These are phyloP conservation scores for Euplagia quadripunctaria DNA, from an alignment of 2,888 invertebrate species.

Conservation along the genomic window DNA sequence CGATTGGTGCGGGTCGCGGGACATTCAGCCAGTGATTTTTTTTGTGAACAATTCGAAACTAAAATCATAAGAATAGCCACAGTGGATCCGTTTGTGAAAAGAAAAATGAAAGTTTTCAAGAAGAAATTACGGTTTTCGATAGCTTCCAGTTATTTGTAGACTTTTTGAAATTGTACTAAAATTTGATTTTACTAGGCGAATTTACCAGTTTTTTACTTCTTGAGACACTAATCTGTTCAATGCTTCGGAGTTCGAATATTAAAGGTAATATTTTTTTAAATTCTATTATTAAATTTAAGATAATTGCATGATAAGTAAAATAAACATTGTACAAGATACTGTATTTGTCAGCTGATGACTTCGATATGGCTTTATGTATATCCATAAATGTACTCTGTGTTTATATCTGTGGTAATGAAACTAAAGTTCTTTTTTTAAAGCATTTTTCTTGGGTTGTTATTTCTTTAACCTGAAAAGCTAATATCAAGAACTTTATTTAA, in stretches of 20 bases:
- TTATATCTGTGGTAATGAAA: no score
- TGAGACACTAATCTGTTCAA: constrained; percentile 16
- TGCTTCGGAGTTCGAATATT: constrained; percentile 15
- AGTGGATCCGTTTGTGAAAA: constrained; percentile 82
- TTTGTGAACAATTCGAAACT: constrained; percentile 37
- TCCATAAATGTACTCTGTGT: neutral
- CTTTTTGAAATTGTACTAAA: constrained; percentile 36
- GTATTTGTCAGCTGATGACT: neutral
- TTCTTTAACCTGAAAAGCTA: no score
- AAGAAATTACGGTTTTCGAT: constrained; percentile 84
- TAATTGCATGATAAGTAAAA: neutral
- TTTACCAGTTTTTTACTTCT: constrained; percentile 57
- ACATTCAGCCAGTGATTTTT: constrained; percentile 58
- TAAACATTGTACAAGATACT: neutral
- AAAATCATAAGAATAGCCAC: constrained; percentile 51
- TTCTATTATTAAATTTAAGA: neutral
- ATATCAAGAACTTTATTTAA: no score
- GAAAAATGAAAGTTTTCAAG: constrained; percentile 85
- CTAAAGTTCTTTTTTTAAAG: no score
- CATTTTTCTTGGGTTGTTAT: no score
- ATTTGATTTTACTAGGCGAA: constrained; percentile 35
- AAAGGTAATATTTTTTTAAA: constrained; percentile 34
- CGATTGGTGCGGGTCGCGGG: constrained; percentile 59
- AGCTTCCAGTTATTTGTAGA: constrained; percentile 63
- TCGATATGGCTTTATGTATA: neutral